Percentiles rank a stretch among this genome's conserved stretches.
Conservation (phyloP, 2,113 vertebrate genomes). For the Uria lomvia region DNA sequence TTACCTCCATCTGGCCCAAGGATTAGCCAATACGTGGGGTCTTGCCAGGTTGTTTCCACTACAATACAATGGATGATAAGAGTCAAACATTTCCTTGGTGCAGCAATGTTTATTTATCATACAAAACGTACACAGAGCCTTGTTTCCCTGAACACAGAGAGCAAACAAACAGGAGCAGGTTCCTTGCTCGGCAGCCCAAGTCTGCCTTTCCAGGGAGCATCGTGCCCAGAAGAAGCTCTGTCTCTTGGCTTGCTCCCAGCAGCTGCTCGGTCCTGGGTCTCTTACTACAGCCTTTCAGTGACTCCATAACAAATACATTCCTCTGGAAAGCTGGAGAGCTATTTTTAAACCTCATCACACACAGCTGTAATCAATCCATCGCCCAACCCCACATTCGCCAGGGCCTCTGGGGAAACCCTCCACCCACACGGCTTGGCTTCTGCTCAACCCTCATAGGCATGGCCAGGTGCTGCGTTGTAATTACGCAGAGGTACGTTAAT, state of each 20-base stretch:
- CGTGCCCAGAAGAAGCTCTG: background rate
- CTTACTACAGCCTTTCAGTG: conserved; percentile 19
- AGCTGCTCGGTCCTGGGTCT: background rate
- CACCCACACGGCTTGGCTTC: background rate
- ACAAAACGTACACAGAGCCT: background rate
- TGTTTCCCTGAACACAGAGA: conserved; percentile 31
- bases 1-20: background rate
- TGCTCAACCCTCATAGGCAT: background rate
- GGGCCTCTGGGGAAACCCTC: conserved; percentile 45
- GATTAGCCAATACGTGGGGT: background rate
- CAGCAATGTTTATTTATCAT: background rate
- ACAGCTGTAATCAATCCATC: conserved; percentile 32
- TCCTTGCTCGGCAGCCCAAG: background rate
- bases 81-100: background rate
- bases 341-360: conserved; percentile 31
- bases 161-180: conserved; percentile 36
- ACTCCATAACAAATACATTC: conserved; percentile 51
- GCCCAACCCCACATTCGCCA: rapidly evolving
- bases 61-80: background rate
- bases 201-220: background rate
- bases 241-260: conserved; percentile 4
- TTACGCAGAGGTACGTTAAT: background rate
- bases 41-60: conserved; percentile 24
- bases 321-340: conserved; percentile 9
- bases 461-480: background rate